Evolutionary conservation across 2,113 vertebrate genomes (phyloP).

Genomic region (Nyctereutes procyonoides): DNA sequence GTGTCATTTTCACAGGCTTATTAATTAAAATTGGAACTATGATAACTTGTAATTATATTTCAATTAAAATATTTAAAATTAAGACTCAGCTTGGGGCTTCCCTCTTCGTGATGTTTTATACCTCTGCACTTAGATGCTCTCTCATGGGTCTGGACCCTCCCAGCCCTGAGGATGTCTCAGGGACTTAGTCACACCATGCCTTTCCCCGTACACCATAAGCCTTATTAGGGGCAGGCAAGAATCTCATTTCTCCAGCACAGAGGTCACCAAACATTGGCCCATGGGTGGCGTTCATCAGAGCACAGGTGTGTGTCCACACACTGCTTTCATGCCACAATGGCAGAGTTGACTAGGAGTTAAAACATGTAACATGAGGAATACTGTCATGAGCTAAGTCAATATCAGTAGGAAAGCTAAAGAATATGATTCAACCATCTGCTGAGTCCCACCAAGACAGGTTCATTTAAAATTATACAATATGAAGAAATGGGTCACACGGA

Average conservation of each 20-base stretch:
- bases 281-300: accelerated
- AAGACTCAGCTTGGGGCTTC: neutral
- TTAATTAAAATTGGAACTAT: neutral
- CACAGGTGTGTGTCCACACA: accelerated
- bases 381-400: neutral
- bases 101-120: neutral
- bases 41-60: neutral
- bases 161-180: neutral
- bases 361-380: accelerated
- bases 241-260: no score
- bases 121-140: accelerated
- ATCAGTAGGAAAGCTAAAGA: neutral
- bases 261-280: neutral
- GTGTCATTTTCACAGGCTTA: neutral
- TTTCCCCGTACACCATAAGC: accelerated
- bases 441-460: neutral
- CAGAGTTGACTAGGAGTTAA: neutral
- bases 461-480: neutral
- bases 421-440: accelerated
- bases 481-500: neutral
- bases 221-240: accelerated
- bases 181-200: neutral
- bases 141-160: accelerated
- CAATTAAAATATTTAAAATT: neutral
- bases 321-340: accelerated